Conservation (phyloP, 30 jellyfish, hydroid and myxozoan genomes). For the Aurelia aurita region DNA sequence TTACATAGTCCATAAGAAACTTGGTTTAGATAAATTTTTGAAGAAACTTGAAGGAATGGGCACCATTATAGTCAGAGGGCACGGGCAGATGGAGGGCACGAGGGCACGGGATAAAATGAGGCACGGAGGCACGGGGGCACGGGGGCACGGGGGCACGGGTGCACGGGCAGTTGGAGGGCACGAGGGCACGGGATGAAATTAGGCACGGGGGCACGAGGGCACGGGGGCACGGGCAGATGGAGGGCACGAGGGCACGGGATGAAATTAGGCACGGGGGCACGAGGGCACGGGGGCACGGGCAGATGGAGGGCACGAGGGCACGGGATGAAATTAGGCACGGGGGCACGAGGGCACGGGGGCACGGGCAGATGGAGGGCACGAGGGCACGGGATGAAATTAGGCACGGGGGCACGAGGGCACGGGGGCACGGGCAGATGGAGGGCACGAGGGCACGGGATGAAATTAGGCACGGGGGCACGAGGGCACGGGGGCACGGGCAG, state of each 20-base stretch:
- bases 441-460: no score
- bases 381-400: no score
- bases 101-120: no score
- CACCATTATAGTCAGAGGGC: background rate
- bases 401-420: no score
- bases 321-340: no score
- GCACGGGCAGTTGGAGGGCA: background rate
- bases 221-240: background rate
- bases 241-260: slow-evolving; percentile 7
- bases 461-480: no score
- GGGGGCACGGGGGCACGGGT: background rate
- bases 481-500: no score
- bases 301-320: no score
- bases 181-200: background rate
- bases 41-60: background rate
- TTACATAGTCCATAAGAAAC: no score
- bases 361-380: no score
- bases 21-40: background rate
- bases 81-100: background rate
- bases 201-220: background rate
- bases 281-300: slow-evolving; percentile 5
- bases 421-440: no score
- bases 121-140: background rate
- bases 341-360: no score
- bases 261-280: slow-evolving; percentile 1